Evolutionary conservation across 2,888 invertebrate genomes (phyloP).

Genomic region (Hartigia nigra): DNA sequence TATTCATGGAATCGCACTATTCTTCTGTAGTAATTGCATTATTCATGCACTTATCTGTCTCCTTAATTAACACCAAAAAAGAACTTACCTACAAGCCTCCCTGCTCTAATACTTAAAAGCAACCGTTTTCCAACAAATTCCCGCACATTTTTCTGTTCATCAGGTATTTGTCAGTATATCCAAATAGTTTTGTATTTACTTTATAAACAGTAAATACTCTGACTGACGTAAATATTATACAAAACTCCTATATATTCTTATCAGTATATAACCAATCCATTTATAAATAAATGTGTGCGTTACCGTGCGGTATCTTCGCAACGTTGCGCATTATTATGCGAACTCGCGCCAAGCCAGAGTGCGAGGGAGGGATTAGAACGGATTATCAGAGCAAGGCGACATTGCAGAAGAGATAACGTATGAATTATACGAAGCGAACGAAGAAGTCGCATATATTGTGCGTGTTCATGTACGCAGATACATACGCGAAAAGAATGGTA

Average conservation of each 20-base stretch:
- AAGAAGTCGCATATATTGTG: background rate
- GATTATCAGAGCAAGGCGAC: background rate
- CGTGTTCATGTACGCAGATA: background rate
- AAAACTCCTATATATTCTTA: background rate
- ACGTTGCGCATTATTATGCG: background rate
- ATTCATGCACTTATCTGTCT: background rate
- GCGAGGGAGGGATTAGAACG: background rate
- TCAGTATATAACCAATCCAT: background rate
- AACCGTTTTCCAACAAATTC: background rate
- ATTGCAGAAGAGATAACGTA: background rate
- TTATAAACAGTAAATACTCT: background rate
- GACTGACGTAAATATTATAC: background rate
- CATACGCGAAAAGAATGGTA: background rate
- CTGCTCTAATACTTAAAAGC: background rate
- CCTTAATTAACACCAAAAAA: background rate
- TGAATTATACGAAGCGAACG: background rate
- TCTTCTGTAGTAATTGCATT: too few relatives aligned
- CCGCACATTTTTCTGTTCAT: background rate
- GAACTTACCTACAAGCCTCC: background rate
- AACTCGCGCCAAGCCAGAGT: background rate
- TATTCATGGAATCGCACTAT: background rate
- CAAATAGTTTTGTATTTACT: background rate
- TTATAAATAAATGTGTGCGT: background rate
- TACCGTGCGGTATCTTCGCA: background rate
- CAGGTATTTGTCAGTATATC: background rate